Evolutionary conservation across 2,797 vertebrate species (phyloP), one percentile per base, ranked within the genome.

Genomic region (Natrix natrix): DNA sequence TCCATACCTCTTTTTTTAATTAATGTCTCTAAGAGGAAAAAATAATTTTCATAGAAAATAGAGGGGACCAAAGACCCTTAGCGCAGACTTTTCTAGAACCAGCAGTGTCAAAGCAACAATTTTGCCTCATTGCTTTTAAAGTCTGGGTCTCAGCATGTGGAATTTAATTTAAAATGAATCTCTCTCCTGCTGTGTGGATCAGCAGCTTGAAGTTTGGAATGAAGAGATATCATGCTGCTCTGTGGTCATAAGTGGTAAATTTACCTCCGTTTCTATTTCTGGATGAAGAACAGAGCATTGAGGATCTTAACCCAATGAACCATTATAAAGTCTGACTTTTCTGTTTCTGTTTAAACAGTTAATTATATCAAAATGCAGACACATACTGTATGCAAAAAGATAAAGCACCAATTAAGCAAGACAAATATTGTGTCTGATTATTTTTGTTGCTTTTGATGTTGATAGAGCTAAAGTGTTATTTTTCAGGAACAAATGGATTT

Each of bases 161-260:
- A 83, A 83, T 95, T 95, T 96, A 94, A 96, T 96, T 97, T 96
- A 96, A 96, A 97, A 96, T 4, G 74, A 96, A 94, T 96, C 90
- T 94, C 94, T 95, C 91, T 95, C 94, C 94, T 83, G 57, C 52
- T 95, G 95, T 93, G 93, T 93, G 92, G 92, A 92, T 92, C 95
- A 92, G 92, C 43, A 0, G 83, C 92, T 93, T 94, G 95, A 96
- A 96, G 95, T 92, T 61, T 92, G 91, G 93, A 94, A 93, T 56
- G 91, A 95, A 95, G 93, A 74, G 61, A 91, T 96, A 93, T 95
- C 94, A 94, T 93, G 94, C 90, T 89, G 94, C 90, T 95, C 32
- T 13, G 56, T 16, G 14, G 95, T 95, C 96, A 87, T 93, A 94
- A 97, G 91, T 88, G 87, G 87, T 7, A 92, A 91, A 92, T 96